These are phyloP conservation scores for Dryomyza anilis DNA, from an alignment of 2,888 invertebrate genomes.

Conservation along the genomic window DNA sequence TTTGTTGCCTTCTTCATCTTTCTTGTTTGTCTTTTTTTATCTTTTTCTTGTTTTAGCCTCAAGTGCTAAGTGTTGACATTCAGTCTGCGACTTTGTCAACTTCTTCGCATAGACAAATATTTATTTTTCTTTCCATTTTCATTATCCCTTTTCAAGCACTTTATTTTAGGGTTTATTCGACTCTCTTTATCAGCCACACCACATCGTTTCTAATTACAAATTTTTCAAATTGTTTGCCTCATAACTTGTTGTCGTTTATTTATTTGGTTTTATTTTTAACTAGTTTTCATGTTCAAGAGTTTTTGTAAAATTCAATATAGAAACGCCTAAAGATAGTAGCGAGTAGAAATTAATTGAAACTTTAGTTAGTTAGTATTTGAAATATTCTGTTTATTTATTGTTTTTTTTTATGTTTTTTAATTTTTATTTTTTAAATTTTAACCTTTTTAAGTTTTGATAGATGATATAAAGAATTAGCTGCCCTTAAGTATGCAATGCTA, in stretches of 20 bases:
- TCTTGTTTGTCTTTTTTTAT: not conserved
- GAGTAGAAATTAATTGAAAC: too few relatives aligned
- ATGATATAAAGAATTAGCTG: too few relatives aligned
- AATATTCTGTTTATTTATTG: too few relatives aligned
- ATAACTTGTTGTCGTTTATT: slow-evolving; percentile 1
- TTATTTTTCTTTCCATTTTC: not conserved
- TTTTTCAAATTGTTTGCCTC: slow-evolving; percentile 5
- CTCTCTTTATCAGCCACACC: not conserved
- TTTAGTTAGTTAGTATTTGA: too few relatives aligned
- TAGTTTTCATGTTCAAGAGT: too few relatives aligned
- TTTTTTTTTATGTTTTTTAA: slow-evolving; percentile 13
- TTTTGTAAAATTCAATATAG: too few relatives aligned
- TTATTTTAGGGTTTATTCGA: not conserved
- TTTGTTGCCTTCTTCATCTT: not conserved
- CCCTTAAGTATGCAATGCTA: too few relatives aligned
- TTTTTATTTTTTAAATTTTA: too few relatives aligned
- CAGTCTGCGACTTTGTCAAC: not conserved
- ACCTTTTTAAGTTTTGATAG: too few relatives aligned
- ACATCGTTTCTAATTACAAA: slow-evolving; percentile 14
- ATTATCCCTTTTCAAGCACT: not conserved
- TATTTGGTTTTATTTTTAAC: too few relatives aligned
- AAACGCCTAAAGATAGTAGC: too few relatives aligned
- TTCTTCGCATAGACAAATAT: not conserved
- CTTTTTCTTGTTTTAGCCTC: not conserved
- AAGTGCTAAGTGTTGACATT: not conserved